phyloP scores from a whole-genome alignment of 2,113 vertebrate genomes.

The Salvelinus namaycush region DNA sequence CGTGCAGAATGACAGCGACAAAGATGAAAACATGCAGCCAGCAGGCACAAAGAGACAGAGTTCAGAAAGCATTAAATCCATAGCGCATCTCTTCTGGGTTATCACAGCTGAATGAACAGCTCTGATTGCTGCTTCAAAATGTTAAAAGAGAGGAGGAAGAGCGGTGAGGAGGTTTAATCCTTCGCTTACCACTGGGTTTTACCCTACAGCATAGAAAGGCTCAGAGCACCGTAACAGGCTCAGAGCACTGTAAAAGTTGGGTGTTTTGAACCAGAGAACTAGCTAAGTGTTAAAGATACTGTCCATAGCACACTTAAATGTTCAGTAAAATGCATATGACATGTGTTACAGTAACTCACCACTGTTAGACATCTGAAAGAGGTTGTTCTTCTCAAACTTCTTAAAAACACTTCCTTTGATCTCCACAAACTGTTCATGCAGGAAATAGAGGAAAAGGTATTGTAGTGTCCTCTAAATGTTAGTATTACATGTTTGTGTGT shows the following conservation, averaged over 20 bases:
- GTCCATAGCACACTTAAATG: no score
- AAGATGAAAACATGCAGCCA: constrained; percentile 15
- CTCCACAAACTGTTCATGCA: constrained; percentile 89
- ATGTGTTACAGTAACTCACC: constrained; percentile 74
- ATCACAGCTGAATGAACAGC: constrained; percentile 11
- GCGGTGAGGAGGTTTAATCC: neutral
- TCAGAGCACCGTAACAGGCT: no score
- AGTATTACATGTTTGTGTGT: neutral
- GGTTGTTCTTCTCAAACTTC: constrained; percentile 98
- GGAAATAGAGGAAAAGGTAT: constrained; percentile 29
- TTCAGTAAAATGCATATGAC: no score
- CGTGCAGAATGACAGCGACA: constrained; percentile 15
- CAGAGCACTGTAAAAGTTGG: no score
- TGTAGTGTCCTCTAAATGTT: neutral
- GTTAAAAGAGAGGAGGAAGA: neutral
- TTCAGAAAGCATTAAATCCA: constrained; percentile 10
- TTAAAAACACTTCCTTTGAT: constrained; percentile 99
- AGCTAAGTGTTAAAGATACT: no score
- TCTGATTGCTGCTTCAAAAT: constrained; percentile 27
- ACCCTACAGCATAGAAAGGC: no score
- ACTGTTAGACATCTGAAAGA: constrained; percentile 98
- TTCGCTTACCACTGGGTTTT: neutral
- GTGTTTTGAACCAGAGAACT: no score
- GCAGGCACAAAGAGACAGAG: neutral
- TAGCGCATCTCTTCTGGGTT: constrained; percentile 15